A percentile compares a stretch with the other conserved stretches of the same genome.
phyloP scores from a whole-genome alignment of 2,113 vertebrate species.

The Macrotus californicus region DNA sequence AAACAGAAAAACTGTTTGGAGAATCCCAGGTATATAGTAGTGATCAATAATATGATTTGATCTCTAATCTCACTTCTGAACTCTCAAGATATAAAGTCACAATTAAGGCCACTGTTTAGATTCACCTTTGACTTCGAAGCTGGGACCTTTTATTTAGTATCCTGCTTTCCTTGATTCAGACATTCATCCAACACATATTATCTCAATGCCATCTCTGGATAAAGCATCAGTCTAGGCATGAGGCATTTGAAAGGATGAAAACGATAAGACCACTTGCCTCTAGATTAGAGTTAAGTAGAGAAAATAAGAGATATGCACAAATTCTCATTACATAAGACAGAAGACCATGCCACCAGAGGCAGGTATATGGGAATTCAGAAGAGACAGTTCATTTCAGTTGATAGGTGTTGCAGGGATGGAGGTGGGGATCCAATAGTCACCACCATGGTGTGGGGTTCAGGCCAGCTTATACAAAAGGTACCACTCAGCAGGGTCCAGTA shows the following conservation, averaged over 20 bases:
- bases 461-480: neutral
- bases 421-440: neutral
- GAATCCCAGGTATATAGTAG: neutral
- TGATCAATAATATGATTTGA: neutral
- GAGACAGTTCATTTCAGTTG: neutral
- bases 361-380: neutral
- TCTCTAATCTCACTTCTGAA: neutral
- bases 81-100: neutral
- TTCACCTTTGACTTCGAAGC: neutral
- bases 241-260: neutral
- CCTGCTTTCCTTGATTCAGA: neutral
- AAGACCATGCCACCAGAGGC: neutral
- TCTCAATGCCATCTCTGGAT: neutral
- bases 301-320: neutral
- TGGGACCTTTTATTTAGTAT: neutral
- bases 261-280: neutral
- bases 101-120: neutral
- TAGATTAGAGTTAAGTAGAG: neutral
- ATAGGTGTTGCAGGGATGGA: accelerated
- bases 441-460: neutral
- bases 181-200: neutral
- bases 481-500: neutral
- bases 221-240: neutral
- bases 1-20: neutral
- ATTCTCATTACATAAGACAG: neutral